Evolutionary conservation across 2,888 invertebrate species (phyloP).

Genomic region (Eucera pruinosa): DNA sequence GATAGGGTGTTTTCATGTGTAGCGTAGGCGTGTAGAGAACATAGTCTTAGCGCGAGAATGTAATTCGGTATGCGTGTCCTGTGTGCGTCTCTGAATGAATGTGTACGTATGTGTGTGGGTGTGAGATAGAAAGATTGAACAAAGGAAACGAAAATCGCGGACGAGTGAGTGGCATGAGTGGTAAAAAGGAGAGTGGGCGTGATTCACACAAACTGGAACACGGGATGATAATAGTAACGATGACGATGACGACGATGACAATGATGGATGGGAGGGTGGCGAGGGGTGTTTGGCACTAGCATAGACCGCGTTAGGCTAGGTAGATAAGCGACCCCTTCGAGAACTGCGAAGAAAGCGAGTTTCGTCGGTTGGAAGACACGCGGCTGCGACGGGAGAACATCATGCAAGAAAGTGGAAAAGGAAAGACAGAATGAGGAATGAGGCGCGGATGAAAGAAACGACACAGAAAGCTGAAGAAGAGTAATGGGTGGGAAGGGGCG

Average conservation of each 20-base stretch:
- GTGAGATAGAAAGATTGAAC: constrained; percentile 8
- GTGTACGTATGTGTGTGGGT: constrained; percentile 16
- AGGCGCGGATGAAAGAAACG: constrained; percentile 11
- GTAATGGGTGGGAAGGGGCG: constrained; percentile 63
- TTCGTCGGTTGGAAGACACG: constrained; percentile 31
- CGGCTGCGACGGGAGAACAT: constrained; percentile 5
- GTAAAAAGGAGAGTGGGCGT: constrained; percentile 29
- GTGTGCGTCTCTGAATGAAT: neutral
- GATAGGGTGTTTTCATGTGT: constrained; percentile 84
- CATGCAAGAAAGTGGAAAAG: neutral
- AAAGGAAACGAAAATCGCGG: constrained; percentile 34
- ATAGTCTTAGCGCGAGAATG: constrained; percentile 80
- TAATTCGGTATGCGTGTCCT: constrained; percentile 10
- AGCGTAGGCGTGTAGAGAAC: constrained; percentile 81
- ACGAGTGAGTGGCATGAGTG: constrained; percentile 36
- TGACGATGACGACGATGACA: constrained; percentile 63
- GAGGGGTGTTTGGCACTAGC: constrained; percentile 71
- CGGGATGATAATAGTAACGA: constrained; percentile 57
- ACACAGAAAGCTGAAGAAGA: constrained; percentile 15
- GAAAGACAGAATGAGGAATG: neutral
- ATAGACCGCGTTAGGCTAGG: constrained; percentile 75
- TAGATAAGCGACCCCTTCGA: constrained; percentile 77
- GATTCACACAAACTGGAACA: constrained; percentile 50
- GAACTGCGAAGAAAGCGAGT: constrained; percentile 40
- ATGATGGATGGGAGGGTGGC: constrained; percentile 61